Evolutionary conservation across 1,140 invertebrate species (phyloP), one percentile per base, ranked within the genome.

Genomic region (Lordiphosa stackelbergi): DNA sequence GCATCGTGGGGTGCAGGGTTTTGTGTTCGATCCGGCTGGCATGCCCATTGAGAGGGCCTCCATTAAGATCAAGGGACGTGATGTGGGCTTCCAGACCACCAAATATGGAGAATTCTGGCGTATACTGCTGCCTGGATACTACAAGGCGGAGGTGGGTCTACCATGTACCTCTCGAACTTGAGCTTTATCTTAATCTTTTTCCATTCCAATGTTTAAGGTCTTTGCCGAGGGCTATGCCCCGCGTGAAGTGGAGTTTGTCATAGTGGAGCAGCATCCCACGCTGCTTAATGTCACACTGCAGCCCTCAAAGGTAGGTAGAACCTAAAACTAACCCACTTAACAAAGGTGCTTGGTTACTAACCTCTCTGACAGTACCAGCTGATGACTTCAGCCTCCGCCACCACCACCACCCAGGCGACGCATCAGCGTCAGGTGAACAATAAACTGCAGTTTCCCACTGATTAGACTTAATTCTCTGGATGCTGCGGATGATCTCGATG

Each of bases 91-190:
- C 87, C 93, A 94, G 77, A 95, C 94, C 4, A 97, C 95, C 1
- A 94, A 95, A 87, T 94, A 96, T 70, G 96, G 96, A n/a, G 96
- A 97, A 89, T 97, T 96, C 89, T 97, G 95, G 95, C 91, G 95
- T 60, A 94, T 97, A 34, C 88, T 97, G 5, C 73, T 96, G 40
- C 95, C 95, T 2, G 95, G 95, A 73, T 89, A 92, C 35, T 96
- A 97, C 88, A 93, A 92, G 70, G 85, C 97, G 16, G 94, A 96
- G 90, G 95, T 96, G 88, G 88, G 73, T 69, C 7, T 12, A 12
- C 9, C 1, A 2, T 5, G 2, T 0, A 3, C 0, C 1, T 13
- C 5, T 19, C 19, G 19, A 7, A 8, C 4, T 16, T 5, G 19
- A 11, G 35, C 5, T n/a, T 19, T 9, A 36, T 16, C 42, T 11